Evolutionary conservation across 2,113 vertebrate species (phyloP).

Genomic region (Lophius piscatorius): DNA sequence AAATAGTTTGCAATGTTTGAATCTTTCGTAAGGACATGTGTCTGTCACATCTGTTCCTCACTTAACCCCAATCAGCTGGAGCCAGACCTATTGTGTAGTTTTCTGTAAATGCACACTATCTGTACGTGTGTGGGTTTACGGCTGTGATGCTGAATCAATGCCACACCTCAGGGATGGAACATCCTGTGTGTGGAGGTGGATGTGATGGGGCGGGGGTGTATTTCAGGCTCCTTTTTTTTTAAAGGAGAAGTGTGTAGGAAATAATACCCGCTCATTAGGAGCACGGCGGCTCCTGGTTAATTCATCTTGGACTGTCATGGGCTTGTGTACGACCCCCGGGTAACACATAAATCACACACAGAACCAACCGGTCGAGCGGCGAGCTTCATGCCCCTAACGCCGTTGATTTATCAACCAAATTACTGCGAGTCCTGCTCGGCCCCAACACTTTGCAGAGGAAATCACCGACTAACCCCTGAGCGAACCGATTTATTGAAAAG

Average conservation of each 20-base stretch:
- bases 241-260: constrained; percentile 79
- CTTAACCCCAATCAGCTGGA: constrained; percentile 66
- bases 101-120: constrained; percentile 35
- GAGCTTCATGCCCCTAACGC: constrained; percentile 78
- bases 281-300: constrained; percentile 90
- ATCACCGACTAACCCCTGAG: constrained; percentile 82
- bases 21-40: constrained; percentile 37
- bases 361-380: constrained; percentile 79
- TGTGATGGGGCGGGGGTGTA: constrained; percentile 4
- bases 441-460: constrained; percentile 80
- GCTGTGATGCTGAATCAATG: constrained; percentile 94
- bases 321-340: constrained; percentile 92
- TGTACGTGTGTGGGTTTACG: constrained; percentile 76
- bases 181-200: neutral
- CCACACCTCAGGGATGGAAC: constrained; percentile 91
- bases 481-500: constrained; percentile 84
- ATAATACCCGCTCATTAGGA: constrained; percentile 98
- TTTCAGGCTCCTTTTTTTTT: constrained; percentile 79
- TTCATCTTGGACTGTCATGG: constrained; percentile 95
- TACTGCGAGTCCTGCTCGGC: constrained; percentile 83
- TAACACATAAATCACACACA: constrained; percentile 95
- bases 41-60: constrained; percentile 64
- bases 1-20: constrained; percentile 35
- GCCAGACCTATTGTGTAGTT: constrained; percentile 64
- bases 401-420: constrained; percentile 96